These are phyloP conservation scores for Platysternon megacephalum DNA, from an alignment of 2,113 vertebrate species.

Conservation along the genomic window DNA sequence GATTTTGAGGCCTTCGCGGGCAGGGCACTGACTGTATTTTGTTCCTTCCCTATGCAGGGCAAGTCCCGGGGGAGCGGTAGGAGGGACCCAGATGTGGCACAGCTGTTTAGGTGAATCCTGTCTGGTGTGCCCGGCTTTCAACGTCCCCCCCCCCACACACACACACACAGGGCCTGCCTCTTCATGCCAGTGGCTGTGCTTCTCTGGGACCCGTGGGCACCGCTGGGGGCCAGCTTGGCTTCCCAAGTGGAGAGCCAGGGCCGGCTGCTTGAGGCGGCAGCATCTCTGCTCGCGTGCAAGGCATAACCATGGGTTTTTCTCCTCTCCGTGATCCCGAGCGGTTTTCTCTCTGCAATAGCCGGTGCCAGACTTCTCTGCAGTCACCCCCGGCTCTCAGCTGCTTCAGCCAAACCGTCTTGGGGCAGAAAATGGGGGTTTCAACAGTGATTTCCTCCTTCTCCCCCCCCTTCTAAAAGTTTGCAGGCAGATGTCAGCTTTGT, in stretches of 20 bases:
- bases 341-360: neutral
- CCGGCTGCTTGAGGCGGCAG: neutral
- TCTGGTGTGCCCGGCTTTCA: neutral
- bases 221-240: neutral
- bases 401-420: no score
- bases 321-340: no score
- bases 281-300: neutral
- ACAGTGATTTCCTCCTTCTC: no score
- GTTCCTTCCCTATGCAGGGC: neutral
- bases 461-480: neutral
- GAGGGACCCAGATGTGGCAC: neutral
- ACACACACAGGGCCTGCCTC: neutral
- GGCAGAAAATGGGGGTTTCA: no score
- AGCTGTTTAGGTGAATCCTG: neutral
- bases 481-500: neutral
- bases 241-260: neutral
- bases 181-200: neutral
- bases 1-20: neutral
- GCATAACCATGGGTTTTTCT: neutral
- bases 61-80: neutral
- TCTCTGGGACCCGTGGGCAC: neutral
- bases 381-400: accelerated
- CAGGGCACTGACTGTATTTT: neutral
- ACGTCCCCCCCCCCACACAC: no score
- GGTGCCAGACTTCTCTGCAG: neutral